Conservation (phyloP, 2,888 invertebrate species). For the Ischnura elegans region DNA sequence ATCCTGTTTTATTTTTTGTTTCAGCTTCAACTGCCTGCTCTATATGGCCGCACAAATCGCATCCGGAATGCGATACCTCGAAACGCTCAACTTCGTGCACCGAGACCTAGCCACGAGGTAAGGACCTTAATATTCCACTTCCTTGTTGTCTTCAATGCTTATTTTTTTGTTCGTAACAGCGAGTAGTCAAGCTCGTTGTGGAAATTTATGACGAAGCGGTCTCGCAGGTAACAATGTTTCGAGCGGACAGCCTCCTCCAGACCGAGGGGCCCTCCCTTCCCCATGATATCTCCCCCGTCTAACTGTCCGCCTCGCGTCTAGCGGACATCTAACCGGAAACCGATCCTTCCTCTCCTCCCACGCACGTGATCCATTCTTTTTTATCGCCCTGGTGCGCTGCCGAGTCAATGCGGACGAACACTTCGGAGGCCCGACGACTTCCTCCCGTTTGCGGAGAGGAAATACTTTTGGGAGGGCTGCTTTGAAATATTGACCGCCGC, state of each 20-base stretch:
- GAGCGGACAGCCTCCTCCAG: background rate
- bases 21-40: constrained; percentile 86
- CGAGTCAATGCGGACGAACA: background rate
- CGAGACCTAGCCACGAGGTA: constrained; percentile 91
- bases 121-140: constrained; percentile 69
- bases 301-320: background rate
- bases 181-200: background rate
- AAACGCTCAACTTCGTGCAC: constrained; percentile 94
- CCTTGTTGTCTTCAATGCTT: background rate
- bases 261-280: too few species aligned
- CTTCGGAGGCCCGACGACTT: constrained; percentile 2
- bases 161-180: background rate
- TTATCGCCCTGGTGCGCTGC: constrained; percentile 37
- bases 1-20: constrained; percentile 73
- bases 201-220: constrained; percentile 13
- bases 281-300: background rate
- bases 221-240: constrained; percentile 17
- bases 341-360: constrained; percentile 64
- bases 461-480: background rate
- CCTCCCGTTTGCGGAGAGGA: constrained; percentile 2
- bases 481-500: constrained; percentile 60
- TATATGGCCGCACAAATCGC: constrained; percentile 92
- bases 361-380: constrained; percentile 61
- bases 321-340: constrained; percentile 55
- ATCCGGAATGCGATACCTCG: constrained; percentile 93